These are phyloP conservation scores for Bradypodion ventrale DNA, from an alignment of 2,797 vertebrate species.

Conservation along the genomic window DNA sequence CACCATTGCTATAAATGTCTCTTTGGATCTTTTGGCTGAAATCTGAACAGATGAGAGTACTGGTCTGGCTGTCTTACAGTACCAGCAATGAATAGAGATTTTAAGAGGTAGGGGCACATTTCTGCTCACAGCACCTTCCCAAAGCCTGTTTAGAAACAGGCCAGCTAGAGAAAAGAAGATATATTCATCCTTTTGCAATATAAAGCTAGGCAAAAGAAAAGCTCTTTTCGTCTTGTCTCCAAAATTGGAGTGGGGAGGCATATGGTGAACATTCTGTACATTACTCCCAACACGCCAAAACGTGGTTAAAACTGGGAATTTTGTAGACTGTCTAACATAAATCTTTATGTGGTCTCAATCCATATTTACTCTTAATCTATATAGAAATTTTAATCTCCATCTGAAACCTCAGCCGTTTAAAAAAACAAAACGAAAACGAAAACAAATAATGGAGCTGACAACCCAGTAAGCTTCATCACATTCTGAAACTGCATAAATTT, in stretches of 20 bases:
- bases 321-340: background rate
- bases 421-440: too few relatives aligned
- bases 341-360: background rate
- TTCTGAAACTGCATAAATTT: background rate
- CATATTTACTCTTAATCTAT: background rate
- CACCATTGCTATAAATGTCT: background rate
- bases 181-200: background rate
- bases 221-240: too few relatives aligned
- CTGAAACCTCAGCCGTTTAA: background rate
- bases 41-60: accelerated
- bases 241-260: too few relatives aligned
- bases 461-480: too few relatives aligned
- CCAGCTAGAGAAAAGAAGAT: background rate
- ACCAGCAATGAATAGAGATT: background rate
- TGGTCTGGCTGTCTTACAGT: background rate
- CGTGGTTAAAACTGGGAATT: background rate
- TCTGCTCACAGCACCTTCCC: background rate
- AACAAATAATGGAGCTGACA: background rate
- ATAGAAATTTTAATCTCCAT: background rate
- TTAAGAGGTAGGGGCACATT: background rate
- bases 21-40: background rate
- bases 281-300: too few relatives aligned
- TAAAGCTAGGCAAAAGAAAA: slow-evolving; percentile 8
- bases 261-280: too few relatives aligned
- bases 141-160: background rate